Evolutionary conservation across 2,888 invertebrate genomes (phyloP).

Genomic region (Celastrina argiolus): DNA sequence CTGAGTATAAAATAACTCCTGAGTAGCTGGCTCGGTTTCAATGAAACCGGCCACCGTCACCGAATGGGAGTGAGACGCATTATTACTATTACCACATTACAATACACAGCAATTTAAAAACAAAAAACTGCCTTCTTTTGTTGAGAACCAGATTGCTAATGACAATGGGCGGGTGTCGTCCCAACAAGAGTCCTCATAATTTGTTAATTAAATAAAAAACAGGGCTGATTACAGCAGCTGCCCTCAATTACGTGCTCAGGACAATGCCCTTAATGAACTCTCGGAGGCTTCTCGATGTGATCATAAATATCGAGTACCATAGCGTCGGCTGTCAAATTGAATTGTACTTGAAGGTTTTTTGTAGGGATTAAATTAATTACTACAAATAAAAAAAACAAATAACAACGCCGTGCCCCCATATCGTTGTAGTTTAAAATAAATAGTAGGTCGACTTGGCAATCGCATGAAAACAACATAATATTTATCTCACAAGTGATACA

Average conservation of each 20-base stretch:
- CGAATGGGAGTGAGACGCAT: too few relatives aligned
- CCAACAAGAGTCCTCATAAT: constrained; percentile 3
- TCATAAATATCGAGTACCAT: not conserved
- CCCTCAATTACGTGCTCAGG: not conserved
- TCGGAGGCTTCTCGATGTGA: not conserved
- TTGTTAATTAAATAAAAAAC: constrained; percentile 9
- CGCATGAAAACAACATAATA: too few relatives aligned
- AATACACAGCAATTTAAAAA: not conserved
- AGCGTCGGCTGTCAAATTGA: not conserved
- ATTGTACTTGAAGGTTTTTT: not conserved
- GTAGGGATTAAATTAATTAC: too few relatives aligned
- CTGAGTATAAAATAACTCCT: too few relatives aligned
- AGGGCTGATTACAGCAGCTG: not conserved
- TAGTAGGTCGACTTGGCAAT: too few relatives aligned
- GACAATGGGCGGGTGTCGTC: not conserved
- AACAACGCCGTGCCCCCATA: too few relatives aligned
- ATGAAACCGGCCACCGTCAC: too few relatives aligned
- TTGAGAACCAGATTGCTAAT: not conserved
- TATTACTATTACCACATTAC: too few relatives aligned
- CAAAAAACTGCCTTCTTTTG: not conserved
- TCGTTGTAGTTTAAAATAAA: too few relatives aligned
- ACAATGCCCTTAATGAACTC: not conserved
- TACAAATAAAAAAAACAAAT: too few relatives aligned
- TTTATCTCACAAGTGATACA: too few relatives aligned
- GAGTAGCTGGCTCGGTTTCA: too few relatives aligned